Conservation (phyloP, 35 echinoderm and acorn worm genomes). For the Ptychodera flava region DNA sequence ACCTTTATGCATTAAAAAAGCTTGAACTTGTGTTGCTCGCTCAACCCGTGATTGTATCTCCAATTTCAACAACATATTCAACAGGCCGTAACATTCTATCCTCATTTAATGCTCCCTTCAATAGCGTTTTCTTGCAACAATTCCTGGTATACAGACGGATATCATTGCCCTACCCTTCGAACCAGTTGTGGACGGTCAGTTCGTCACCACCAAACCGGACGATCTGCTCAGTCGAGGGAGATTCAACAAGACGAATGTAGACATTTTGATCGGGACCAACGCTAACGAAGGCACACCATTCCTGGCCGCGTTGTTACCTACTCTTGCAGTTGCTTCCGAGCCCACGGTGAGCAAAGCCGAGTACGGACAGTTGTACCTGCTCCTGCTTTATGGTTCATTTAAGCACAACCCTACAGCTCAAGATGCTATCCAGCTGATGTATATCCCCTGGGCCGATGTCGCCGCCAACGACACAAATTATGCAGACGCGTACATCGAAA, state of each 20-base stretch:
- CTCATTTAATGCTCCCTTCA: not conserved
- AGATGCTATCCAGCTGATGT: not conserved
- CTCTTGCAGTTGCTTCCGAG: not conserved
- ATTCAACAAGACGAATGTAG: slow-evolving; percentile 29
- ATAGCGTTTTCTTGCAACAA: not conserved
- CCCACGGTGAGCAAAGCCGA: not conserved
- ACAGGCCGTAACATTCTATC: too few species aligned
- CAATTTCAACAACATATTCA: too few species aligned
- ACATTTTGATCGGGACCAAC: not conserved
- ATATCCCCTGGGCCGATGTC: not conserved
- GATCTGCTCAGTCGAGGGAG: not conserved
- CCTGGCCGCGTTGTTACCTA: not conserved
- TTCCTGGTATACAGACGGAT: not conserved
- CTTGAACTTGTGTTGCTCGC: too few species aligned
- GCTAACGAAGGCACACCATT: not conserved
- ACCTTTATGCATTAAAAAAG: too few species aligned
- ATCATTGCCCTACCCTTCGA: slow-evolving; percentile 4
- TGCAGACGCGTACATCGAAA: not conserved
- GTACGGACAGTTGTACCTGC: not conserved
- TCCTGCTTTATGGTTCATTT: not conserved
- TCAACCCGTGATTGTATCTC: too few species aligned
- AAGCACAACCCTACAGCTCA: not conserved
- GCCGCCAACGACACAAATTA: not conserved
- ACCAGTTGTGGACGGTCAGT: slow-evolving; percentile 16
- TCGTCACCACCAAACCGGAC: not conserved